Evolutionary conservation across 2,888 invertebrate species (phyloP).

Genomic region (Auanema sp.): DNA sequence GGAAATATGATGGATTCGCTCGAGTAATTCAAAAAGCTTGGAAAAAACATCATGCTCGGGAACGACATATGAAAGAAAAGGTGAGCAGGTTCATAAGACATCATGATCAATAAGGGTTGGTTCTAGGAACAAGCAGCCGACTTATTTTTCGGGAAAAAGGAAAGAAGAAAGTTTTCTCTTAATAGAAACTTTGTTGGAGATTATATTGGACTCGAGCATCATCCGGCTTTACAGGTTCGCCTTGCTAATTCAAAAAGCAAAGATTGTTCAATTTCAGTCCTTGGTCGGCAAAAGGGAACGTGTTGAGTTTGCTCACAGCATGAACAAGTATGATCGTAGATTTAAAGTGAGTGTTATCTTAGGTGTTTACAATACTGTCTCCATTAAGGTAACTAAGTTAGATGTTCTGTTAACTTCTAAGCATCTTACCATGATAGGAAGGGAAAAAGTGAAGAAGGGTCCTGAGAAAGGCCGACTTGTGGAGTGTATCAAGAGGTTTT

Average conservation of each 20-base stretch:
- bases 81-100: conserved; percentile 64
- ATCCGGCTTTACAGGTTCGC: conserved; percentile 68
- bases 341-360: conserved; percentile 71
- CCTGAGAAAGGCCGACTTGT: conserved; percentile 71
- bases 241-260: conserved; percentile 28
- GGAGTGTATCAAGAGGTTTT: conserved; percentile 72
- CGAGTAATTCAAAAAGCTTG: conserved; percentile 74
- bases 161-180: conserved; percentile 72
- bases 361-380: not conserved
- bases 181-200: conserved; percentile 75
- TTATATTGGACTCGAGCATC: conserved; percentile 74
- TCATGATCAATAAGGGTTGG: not conserved
- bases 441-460: conserved; percentile 73
- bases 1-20: conserved; percentile 74
- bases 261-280: conserved; percentile 46
- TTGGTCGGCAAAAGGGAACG: conserved; percentile 73
- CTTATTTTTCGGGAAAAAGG: conserved; percentile 70
- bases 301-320: conserved; percentile 73
- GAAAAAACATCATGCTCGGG: conserved; percentile 72
- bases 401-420: conserved; percentile 73
- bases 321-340: conserved; percentile 73
- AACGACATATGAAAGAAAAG: conserved; percentile 71
- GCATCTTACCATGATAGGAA: conserved; percentile 72
- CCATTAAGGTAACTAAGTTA: conserved; percentile 69
- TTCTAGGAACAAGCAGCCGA: conserved; percentile 66